Conservation (phyloP, 1,140 invertebrate genomes). For the Heterodera carotae region DNA sequence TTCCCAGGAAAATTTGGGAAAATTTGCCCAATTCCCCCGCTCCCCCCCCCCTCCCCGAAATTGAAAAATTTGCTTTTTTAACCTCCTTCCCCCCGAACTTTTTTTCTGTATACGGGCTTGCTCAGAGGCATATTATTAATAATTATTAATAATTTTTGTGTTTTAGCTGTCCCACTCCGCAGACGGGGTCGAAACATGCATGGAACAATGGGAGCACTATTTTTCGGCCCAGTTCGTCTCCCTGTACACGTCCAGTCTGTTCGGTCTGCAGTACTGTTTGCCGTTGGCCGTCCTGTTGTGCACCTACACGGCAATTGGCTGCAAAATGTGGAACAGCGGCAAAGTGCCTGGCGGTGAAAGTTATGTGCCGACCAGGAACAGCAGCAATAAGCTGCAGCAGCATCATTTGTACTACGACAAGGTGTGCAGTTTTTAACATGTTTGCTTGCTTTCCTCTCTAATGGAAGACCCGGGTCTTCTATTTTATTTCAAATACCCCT, state of each 20-base stretch:
- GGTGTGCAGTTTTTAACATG: no score
- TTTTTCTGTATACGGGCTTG: no score
- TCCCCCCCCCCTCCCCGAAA: no score
- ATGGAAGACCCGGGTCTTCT: no score
- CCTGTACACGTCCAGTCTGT: constrained; percentile 51
- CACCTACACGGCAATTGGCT: constrained; percentile 62
- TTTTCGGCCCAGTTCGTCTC: constrained; percentile 47
- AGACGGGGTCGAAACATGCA: constrained; percentile 53
- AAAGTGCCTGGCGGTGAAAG: constrained; percentile 54
- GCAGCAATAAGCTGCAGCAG: constrained; percentile 54
- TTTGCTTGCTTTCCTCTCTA: no score
- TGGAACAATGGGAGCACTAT: constrained; percentile 58
- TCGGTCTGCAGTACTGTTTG: constrained; percentile 60
- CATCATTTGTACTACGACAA: no score
- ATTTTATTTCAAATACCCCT: no score
- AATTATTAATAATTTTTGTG: background rate
- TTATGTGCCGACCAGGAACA: constrained; percentile 19
- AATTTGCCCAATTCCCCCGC: no score
- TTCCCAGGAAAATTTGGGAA: no score
- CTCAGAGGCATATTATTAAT: no score
- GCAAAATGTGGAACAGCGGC: constrained; percentile 62
- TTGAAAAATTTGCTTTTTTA: no score
- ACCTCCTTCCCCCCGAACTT: no score
- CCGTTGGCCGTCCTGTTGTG: constrained; percentile 60
- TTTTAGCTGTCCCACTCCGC: constrained; percentile 22